Conservation (phyloP, 2,113 vertebrate genomes). For the Menura novaehollandiae region DNA sequence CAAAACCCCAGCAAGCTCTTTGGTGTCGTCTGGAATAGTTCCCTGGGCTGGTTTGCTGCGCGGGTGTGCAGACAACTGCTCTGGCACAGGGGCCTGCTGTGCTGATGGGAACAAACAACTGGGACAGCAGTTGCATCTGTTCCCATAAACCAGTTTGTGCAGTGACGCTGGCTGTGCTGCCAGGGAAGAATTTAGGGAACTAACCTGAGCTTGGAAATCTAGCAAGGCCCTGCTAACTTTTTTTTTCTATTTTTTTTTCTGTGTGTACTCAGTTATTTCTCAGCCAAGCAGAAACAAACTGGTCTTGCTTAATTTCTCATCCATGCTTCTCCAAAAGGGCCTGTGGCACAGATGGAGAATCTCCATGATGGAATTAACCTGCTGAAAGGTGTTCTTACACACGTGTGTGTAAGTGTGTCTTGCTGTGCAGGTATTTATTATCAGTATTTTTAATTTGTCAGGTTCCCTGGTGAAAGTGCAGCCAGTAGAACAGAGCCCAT, state of each 20-base stretch:
- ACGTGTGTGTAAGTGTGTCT: background rate
- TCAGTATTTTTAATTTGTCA: background rate
- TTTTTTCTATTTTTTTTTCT: background rate
- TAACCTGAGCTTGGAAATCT: background rate
- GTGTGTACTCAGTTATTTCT: background rate
- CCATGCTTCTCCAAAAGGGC: background rate
- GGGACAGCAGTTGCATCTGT: background rate
- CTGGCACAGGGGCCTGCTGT: background rate
- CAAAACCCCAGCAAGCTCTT: background rate
- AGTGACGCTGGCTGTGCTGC: background rate
- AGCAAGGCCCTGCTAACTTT: background rate
- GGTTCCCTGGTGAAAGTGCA: background rate
- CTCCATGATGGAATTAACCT: background rate
- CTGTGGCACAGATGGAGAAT: background rate
- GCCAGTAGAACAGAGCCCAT: background rate
- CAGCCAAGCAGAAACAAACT: background rate
- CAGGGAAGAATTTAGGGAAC: background rate
- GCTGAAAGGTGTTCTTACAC: background rate
- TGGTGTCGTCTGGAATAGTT: background rate
- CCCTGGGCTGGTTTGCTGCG: background rate
- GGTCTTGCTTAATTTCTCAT: background rate
- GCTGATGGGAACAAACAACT: background rate
- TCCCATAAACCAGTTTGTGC: background rate
- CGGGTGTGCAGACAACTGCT: background rate
- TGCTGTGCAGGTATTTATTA: background rate